These are phyloP conservation scores for Myopa tessellatipennis DNA, from an alignment of 2,888 invertebrate species.

Conservation along the genomic window DNA sequence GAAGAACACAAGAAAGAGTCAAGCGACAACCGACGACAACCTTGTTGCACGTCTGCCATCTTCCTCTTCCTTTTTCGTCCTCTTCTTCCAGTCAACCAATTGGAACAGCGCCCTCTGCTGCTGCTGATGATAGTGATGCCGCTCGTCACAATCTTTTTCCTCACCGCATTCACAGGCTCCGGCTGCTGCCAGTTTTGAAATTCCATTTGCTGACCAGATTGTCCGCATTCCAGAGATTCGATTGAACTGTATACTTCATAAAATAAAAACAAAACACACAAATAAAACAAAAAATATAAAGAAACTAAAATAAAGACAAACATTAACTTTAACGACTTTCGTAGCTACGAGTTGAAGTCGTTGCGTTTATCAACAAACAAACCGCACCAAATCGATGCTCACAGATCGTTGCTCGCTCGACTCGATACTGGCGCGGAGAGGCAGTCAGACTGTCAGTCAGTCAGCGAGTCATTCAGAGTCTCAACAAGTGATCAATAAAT, in stretches of 20 bases:
- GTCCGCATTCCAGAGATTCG: slow-evolving; percentile 63
- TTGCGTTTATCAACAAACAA: slow-evolving; percentile 21
- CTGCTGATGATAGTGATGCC: not conserved
- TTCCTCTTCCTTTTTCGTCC: no score
- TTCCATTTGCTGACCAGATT: slow-evolving; percentile 63
- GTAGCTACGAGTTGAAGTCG: not conserved
- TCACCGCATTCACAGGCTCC: slow-evolving; percentile 54
- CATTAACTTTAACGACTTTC: slow-evolving; percentile 18
- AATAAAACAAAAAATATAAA: slow-evolving; percentile 8
- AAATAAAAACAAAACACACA: slow-evolving; percentile 7
- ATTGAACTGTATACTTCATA: slow-evolving; percentile 52
- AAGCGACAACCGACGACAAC: no score
- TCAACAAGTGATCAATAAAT: not conserved
- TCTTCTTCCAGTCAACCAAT: no score
- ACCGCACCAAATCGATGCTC: slow-evolving; percentile 11
- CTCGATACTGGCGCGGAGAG: not conserved
- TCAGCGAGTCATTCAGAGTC: not conserved
- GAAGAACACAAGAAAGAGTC: no score
- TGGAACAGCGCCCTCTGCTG: not conserved
- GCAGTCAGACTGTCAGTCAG: not conserved
- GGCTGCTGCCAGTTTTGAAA: slow-evolving; percentile 54
- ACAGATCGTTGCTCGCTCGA: not conserved
- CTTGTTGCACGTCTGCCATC: no score
- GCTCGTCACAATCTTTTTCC: slow-evolving; percentile 45
- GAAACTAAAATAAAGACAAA: not conserved